Evolutionary conservation across 2,113 vertebrate species (phyloP).

Genomic region (Pygoscelis antarcticus): DNA sequence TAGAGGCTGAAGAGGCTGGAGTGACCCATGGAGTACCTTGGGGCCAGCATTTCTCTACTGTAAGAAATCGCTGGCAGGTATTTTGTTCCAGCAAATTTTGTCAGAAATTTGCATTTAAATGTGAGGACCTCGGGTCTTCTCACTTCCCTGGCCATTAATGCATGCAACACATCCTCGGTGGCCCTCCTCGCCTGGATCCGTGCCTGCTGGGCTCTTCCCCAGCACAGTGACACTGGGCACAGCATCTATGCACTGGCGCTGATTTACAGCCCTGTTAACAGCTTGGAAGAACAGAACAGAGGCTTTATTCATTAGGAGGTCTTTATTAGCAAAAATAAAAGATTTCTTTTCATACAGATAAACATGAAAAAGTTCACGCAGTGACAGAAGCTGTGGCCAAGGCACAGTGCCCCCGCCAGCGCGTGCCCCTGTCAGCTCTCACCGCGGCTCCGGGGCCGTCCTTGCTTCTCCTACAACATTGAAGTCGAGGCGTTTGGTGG

Average conservation of each 20-base stretch:
- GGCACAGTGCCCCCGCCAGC: background rate
- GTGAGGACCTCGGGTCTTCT: background rate
- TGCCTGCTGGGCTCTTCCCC: background rate
- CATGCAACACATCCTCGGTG: fast-evolving
- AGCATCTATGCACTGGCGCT: fast-evolving
- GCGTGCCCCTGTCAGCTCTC: background rate
- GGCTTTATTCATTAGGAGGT: background rate
- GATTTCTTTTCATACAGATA: background rate
- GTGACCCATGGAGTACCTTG: background rate
- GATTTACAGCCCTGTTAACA: background rate
- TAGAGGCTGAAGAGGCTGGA: background rate
- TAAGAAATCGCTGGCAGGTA: fast-evolving
- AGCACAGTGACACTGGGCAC: background rate
- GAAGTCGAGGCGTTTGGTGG: background rate
- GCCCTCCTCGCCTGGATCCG: fast-evolving
- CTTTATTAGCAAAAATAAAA: conserved; percentile 50
- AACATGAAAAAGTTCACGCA: background rate
- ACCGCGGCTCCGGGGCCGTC: fast-evolving
- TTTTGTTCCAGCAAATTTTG: background rate
- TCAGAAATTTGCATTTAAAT: background rate
- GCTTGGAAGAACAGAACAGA: background rate
- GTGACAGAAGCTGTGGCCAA: background rate
- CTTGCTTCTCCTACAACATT: background rate
- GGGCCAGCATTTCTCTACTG: background rate
- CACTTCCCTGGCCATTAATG: fast-evolving